Evolutionary conservation across 2,888 invertebrate species (phyloP), one percentile per base, ranked within the genome.

Genomic region (Stratiomys singularior): DNA sequence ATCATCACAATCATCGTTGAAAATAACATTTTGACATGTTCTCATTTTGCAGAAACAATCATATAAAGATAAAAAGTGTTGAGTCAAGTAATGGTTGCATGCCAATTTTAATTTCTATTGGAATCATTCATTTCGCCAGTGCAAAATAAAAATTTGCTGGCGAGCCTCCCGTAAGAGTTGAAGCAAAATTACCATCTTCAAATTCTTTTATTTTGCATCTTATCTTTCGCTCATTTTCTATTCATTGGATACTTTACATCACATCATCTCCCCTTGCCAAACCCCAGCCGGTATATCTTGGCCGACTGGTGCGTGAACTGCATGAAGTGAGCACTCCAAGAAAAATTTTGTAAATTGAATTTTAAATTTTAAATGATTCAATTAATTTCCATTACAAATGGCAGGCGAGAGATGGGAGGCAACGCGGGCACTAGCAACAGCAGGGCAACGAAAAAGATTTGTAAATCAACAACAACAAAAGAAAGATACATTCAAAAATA

Each of bases 331-430:
- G 44, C 44, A 23, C 23, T 46, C 44, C 25, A 23, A 60, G 25
- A 21, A 30, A 67, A 21, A 47, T 64, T n/a, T 15, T 47, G 47
- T 5, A 52, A 71, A 76, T 47, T 58, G 69, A 69, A 67, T 46
- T 71, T 76, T 46, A 46, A 76, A 76, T 69, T 72, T 76, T 76
- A 78, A 74, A 66, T 66, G 71, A 76, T 67, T 69, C 76, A 76
- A 78, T 76, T 78, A 76, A 78, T 76, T 71, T 72, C 46, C 37
- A 58, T 25, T 27, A 56, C 67, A 69, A 72, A 77, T 67, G 37
- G 58, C 30, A 3, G 21, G n/a, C 21, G 21, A 56, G 46, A 18
- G 46, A 23, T 23, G 15, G 18, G 56, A 58, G 60, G 27, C 18
- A 37, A 13, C n/a, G 44, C 58, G n/a, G n/a, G n/a, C n/a, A n/a